These are phyloP conservation scores for Empidonax alnorum DNA, from an alignment of 2,113 vertebrate genomes.

Conservation along the genomic window DNA sequence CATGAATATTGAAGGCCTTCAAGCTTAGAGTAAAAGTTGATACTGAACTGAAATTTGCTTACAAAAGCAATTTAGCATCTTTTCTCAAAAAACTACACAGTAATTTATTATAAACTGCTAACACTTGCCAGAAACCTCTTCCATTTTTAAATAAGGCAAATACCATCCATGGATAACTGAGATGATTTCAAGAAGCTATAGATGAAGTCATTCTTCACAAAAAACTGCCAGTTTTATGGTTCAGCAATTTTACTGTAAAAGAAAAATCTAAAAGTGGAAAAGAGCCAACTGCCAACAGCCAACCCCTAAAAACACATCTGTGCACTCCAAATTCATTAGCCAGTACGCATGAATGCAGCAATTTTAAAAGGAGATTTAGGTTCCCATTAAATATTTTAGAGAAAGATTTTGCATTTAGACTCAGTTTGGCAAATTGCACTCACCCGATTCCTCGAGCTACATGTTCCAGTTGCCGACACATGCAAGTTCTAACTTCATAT, in stretches of 20 bases:
- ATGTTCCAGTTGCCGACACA: constrained; percentile 91
- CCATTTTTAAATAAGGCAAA: neutral
- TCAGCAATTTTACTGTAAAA: neutral
- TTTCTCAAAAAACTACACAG: neutral
- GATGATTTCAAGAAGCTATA: neutral
- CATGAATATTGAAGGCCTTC: neutral
- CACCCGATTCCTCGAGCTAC: constrained; percentile 90
- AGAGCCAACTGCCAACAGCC: neutral
- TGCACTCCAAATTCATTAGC: neutral
- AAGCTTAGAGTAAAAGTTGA: neutral
- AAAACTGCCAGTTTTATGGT: neutral
- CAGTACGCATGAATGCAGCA: neutral
- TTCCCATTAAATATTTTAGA: neutral
- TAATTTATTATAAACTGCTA: neutral
- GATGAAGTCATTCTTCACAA: neutral
- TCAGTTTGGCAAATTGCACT: constrained; percentile 43
- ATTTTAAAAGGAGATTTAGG: neutral
- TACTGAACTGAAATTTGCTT: neutral
- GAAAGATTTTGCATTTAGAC: neutral
- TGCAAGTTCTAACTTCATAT: constrained; percentile 91
- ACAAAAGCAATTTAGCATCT: neutral
- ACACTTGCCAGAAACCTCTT: neutral
- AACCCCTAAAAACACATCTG: neutral
- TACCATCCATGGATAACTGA: neutral
- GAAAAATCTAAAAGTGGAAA: neutral